Conservation (phyloP, 2,113 vertebrate genomes). For the Chionodraco myersi region DNA sequence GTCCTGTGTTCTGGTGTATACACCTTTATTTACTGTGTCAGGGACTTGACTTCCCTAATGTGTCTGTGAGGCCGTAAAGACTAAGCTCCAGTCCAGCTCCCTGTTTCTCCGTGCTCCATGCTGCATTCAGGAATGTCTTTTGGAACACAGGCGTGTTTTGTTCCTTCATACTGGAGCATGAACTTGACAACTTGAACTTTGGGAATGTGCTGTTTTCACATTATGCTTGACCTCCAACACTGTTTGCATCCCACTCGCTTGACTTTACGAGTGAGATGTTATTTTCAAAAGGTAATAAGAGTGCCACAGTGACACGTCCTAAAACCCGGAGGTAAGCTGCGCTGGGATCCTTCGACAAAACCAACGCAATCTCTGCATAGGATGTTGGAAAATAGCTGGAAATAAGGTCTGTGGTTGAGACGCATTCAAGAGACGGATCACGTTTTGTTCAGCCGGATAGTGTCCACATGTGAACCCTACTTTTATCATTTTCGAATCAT, state of each 20-base stretch:
- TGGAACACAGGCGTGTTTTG: background rate
- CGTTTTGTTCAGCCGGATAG: too few species aligned
- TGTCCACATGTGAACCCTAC: too few species aligned
- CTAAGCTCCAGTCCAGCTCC: background rate
- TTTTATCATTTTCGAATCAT: too few species aligned
- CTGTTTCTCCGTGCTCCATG: background rate
- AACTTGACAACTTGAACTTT: slow-evolving; percentile 47
- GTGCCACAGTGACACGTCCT: too few species aligned
- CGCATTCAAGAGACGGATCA: too few species aligned
- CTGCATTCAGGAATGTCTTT: slow-evolving; percentile 8
- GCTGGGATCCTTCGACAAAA: too few species aligned
- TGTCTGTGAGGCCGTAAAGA: background rate
- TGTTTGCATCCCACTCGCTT: slow-evolving; percentile 45
- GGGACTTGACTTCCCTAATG: background rate
- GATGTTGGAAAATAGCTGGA: too few species aligned
- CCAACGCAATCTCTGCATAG: too few species aligned
- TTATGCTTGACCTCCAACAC: slow-evolving; percentile 54
- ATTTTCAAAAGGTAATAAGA: slow-evolving; percentile 32
- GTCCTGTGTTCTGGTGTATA: background rate
- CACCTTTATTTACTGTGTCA: background rate
- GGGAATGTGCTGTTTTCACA: slow-evolving; percentile 47
- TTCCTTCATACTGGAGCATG: slow-evolving; percentile 4
- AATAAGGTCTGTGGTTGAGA: too few species aligned
- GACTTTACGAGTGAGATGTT: slow-evolving; percentile 42
- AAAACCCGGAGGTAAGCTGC: too few species aligned